A percentile compares a stretch with the other conserved stretches of the same genome.
phyloP scores from a whole-genome alignment of 2,797 vertebrate genomes.

The Microtus californicus region DNA sequence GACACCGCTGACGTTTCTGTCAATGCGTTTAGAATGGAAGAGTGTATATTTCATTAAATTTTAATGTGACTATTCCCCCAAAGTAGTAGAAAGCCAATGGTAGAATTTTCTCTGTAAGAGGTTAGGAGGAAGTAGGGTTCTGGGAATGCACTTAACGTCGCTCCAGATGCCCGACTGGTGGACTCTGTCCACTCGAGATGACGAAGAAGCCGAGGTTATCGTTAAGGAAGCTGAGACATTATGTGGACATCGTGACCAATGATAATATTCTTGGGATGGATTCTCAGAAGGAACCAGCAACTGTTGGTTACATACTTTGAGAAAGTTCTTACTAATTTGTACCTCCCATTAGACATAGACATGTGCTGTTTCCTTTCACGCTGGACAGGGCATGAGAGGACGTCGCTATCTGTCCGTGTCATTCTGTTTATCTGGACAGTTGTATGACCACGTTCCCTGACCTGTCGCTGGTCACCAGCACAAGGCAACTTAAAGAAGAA shows the following conservation, averaged over 20 bases:
- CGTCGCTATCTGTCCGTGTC: not conserved
- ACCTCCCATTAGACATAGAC: not conserved
- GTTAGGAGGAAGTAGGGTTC: constrained; percentile 38
- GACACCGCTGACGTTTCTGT: not conserved
- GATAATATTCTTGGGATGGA: not conserved
- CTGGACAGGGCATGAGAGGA: not conserved
- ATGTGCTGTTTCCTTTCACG: not conserved
- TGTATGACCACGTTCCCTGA: not conserved
- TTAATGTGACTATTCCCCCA: not conserved
- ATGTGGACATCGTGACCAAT: not conserved
- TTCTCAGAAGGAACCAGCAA: constrained; percentile 51
- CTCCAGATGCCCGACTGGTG: not conserved
- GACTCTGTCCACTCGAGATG: not conserved
- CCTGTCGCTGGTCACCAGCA: not conserved
- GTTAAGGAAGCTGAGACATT: too few species aligned
- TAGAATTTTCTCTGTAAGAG: constrained; percentile 57
- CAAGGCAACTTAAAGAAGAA: not conserved
- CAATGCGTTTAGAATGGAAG: not conserved
- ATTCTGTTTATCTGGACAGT: not conserved
- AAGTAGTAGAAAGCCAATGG: not conserved
- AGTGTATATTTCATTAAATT: not conserved
- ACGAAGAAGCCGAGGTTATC: not conserved
- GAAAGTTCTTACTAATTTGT: constrained; percentile 9
- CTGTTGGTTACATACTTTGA: not conserved
- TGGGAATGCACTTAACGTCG: constrained; percentile 12